A percentile compares a stretch with the other conserved stretches of the same genome.
Conservation (phyloP, 2,888 invertebrate genomes). For the Drosophila quasianomalipes region DNA sequence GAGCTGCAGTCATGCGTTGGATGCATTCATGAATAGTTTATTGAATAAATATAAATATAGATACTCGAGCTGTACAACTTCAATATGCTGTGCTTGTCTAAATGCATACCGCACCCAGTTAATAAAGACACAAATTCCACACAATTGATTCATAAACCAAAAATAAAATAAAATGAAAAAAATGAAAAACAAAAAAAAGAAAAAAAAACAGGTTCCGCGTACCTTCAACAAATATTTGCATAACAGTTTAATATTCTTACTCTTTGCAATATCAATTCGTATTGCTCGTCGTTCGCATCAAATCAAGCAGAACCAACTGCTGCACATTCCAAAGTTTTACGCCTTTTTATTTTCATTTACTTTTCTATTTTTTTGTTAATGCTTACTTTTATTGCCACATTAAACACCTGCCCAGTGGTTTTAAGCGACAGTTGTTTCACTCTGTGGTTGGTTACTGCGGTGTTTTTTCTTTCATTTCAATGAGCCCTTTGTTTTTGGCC, state of each 20-base stretch:
- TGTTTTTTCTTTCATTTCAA: slow-evolving; percentile 23
- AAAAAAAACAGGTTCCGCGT: slow-evolving; percentile 50
- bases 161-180: not conserved
- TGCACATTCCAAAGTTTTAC: slow-evolving; percentile 47
- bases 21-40: not conserved
- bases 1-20: slow-evolving; percentile 19
- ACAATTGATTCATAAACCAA: slow-evolving; percentile 64
- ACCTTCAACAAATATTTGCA: slow-evolving; percentile 48
- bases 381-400: slow-evolving; percentile 21
- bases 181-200: not conserved
- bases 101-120: slow-evolving; percentile 58
- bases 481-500: slow-evolving; percentile 6
- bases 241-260: slow-evolving; percentile 37
- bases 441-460: slow-evolving; percentile 21
- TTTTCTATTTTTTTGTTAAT: not conserved
- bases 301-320: slow-evolving; percentile 69
- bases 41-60: not conserved
- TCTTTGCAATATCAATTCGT: slow-evolving; percentile 23
- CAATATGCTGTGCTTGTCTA: not conserved
- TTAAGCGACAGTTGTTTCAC: not conserved
- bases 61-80: slow-evolving; percentile 23
- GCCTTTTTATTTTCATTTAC: not conserved
- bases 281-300: slow-evolving; percentile 58
- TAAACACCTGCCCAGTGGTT: slow-evolving; percentile 39
- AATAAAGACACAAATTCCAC: slow-evolving; percentile 53